phyloP scores from a whole-genome alignment of 2,113 vertebrate genomes.

The Ailurus styani region DNA sequence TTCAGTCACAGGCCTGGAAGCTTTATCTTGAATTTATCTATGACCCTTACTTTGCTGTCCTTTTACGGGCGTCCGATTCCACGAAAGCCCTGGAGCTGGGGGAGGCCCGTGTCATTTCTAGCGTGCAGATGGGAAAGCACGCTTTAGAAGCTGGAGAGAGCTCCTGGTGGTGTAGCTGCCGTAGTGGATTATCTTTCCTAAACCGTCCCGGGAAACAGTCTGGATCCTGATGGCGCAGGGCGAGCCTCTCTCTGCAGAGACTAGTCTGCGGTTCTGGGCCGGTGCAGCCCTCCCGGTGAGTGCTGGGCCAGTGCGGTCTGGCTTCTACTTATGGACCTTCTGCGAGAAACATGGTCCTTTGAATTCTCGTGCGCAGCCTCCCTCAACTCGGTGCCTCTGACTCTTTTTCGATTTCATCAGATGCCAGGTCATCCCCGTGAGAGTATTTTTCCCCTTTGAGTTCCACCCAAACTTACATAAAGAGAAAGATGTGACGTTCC shows the following conservation, averaged over 20 bases:
- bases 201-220: fast-evolving
- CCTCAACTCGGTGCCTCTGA: neutral
- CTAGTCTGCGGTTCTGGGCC: no score
- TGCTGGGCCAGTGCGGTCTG: neutral
- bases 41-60: neutral
- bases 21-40: neutral
- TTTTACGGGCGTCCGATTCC: neutral
- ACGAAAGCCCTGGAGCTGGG: neutral
- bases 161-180: neutral
- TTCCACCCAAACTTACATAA: neutral
- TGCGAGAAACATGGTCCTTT: neutral
- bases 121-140: neutral
- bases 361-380: neutral
- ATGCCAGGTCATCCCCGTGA: neutral
- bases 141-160: neutral
- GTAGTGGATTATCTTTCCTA: neutral
- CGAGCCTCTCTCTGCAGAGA: neutral
- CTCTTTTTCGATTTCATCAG: conserved; percentile 10
- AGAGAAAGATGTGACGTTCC: conserved; percentile 10
- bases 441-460: neutral
- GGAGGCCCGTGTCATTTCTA: neutral
- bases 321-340: neutral
- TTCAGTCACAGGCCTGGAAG: neutral
- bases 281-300: neutral
- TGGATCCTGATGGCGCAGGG: fast-evolving